Evolutionary conservation across 2,888 invertebrate genomes (phyloP).

Genomic region (Acanthosepion esculentum): DNA sequence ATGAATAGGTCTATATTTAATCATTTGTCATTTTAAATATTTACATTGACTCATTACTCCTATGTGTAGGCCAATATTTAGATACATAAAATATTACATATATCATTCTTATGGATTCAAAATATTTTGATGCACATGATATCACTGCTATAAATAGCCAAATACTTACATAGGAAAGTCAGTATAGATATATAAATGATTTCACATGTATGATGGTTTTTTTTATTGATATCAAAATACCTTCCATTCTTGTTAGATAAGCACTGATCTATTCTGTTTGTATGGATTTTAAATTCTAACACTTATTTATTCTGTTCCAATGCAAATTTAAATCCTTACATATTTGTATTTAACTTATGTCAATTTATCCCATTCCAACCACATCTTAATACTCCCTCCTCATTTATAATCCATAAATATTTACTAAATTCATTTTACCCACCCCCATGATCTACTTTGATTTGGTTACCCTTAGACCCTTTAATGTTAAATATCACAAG

Average conservation of each 20-base stretch:
- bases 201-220: not conserved
- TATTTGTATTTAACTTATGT: not conserved
- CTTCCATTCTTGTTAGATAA: not conserved
- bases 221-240: not conserved
- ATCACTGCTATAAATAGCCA: not conserved
- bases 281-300: not conserved
- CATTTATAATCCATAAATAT: not conserved
- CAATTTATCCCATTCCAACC: not conserved
- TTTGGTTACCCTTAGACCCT: not conserved
- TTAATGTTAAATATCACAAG: not conserved
- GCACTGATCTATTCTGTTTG: no score
- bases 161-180: slow-evolving; percentile 20
- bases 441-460: not conserved
- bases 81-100: not conserved
- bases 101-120: not conserved
- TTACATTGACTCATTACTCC: not conserved
- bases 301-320: not conserved
- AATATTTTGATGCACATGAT: not conserved
- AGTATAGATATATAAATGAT: not conserved
- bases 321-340: not conserved
- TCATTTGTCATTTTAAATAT: slow-evolving; percentile 24
- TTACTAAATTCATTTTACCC: not conserved
- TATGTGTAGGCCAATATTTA: not conserved
- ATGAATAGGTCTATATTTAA: not conserved
- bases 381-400: not conserved